These are phyloP conservation scores for Athetis lepigone DNA, from an alignment of 2,888 invertebrate species.

Conservation along the genomic window DNA sequence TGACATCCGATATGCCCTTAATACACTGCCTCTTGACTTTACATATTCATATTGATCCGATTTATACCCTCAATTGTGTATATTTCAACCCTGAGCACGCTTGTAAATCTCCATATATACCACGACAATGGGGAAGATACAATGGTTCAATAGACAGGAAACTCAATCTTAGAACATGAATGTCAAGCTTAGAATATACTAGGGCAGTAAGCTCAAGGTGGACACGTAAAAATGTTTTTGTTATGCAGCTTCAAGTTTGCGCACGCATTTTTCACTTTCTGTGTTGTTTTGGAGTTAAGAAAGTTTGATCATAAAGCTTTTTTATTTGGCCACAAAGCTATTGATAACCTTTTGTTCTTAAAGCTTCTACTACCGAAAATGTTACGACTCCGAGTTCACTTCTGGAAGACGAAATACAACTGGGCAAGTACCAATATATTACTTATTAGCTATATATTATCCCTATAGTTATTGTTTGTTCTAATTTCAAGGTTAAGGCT, in stretches of 20 bases:
- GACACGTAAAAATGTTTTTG: background rate
- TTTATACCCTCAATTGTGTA: slow-evolving; percentile 9
- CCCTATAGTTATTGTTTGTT: too few species aligned
- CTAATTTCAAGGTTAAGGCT: too few species aligned
- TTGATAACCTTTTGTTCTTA: background rate
- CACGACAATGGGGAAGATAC: slow-evolving; percentile 3
- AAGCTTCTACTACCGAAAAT: background rate
- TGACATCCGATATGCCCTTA: background rate
- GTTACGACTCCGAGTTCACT: background rate
- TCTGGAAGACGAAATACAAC: background rate
- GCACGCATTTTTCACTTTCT: background rate
- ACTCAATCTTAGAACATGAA: background rate
- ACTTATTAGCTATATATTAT: background rate
- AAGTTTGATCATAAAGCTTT: background rate
- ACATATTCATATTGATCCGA: slow-evolving; percentile 29
- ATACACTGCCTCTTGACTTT: slow-evolving; percentile 15
- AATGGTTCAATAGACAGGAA: background rate
- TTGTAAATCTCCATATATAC: slow-evolving; percentile 21
- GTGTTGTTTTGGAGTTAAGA: too few species aligned
- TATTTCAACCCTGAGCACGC: slow-evolving; percentile 2
- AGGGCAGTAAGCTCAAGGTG: background rate
- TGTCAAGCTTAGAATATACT: background rate
- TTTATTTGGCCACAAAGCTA: background rate
- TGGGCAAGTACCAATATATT: background rate
- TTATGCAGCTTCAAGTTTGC: background rate